A percentile compares a stretch with the other conserved stretches of the same genome.
Conservation (phyloP, 1,140 invertebrate species). For the Helicoverpa zea region DNA sequence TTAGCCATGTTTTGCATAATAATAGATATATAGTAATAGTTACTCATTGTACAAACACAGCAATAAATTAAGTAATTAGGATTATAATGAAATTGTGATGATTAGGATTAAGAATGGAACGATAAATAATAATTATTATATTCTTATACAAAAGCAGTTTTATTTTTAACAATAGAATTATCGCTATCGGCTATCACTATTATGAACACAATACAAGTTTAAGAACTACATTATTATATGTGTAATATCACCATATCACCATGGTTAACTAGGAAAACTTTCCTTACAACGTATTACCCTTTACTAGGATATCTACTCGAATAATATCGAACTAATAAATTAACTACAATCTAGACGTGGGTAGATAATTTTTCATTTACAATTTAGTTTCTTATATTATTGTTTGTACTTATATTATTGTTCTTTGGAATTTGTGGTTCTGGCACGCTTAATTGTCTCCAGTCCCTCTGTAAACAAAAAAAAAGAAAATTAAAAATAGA, state of each 20-base stretch:
- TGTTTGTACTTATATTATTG: not conserved
- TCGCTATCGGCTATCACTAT: not conserved
- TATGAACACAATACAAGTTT: not conserved
- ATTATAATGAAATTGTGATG: slow-evolving; percentile 26
- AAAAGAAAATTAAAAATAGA: not conserved
- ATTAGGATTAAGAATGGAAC: slow-evolving; percentile 22
- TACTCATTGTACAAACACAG: slow-evolving; percentile 27
- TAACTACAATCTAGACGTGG: no score
- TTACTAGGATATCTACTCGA: slow-evolving; percentile 14
- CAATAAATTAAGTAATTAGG: slow-evolving; percentile 5
- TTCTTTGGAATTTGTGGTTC: slow-evolving; percentile 64
- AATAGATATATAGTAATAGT: not conserved
- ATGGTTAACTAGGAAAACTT: not conserved
- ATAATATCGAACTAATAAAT: slow-evolving; percentile 3
- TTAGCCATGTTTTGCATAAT: slow-evolving; percentile 27
- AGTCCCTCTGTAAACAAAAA: slow-evolving; percentile 76
- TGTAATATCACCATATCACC: not conserved
- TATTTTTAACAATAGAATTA: slow-evolving; percentile 15
- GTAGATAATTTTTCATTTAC: no score
- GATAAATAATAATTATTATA: slow-evolving; percentile 33
- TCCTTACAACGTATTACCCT: slow-evolving; percentile 10
- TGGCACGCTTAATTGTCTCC: slow-evolving; percentile 77
- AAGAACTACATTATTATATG: not conserved
- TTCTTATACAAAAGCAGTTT: slow-evolving; percentile 28
- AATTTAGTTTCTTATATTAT: no score